Percentiles rank a stretch among this genome's conserved stretches.
These are phyloP conservation scores for Pseudomyrmex gracilis DNA, from an alignment of 1,140 invertebrate species.

Conservation along the genomic window DNA sequence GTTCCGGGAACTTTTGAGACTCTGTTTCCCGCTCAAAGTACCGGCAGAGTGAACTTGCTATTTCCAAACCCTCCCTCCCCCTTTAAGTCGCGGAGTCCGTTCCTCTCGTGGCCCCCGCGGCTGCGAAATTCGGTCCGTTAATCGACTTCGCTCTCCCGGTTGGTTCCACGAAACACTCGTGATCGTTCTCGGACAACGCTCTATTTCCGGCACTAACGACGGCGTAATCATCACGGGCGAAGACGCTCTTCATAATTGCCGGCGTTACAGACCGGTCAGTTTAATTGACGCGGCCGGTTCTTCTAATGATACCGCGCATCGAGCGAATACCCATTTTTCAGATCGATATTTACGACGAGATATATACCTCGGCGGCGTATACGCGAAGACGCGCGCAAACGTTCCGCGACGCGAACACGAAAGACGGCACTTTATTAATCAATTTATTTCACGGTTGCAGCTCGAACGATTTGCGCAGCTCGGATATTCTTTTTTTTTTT, in stretches of 20 bases:
- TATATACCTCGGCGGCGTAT: not conserved
- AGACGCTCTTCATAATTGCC: slow-evolving; percentile 28
- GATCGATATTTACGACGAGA: not conserved
- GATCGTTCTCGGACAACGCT: not conserved
- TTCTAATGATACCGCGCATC: slow-evolving; percentile 17
- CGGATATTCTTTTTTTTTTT: not conserved
- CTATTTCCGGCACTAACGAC: slow-evolving; percentile 50
- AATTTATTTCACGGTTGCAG: not conserved
- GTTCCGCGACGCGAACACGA: not conserved
- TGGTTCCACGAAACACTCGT: slow-evolving; percentile 33
- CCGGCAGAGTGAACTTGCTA: slow-evolving; percentile 10
- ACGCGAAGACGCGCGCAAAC: not conserved
- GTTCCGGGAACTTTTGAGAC: slow-evolving; percentile 55
- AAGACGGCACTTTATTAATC: slow-evolving; percentile 26
- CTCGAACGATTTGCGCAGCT: not conserved
- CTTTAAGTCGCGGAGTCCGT: not conserved
- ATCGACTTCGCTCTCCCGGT: slow-evolving; percentile 29
- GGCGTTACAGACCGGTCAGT: slow-evolving; percentile 8
- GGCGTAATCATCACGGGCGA: slow-evolving; percentile 20
- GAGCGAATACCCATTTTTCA: slow-evolving; percentile 11
- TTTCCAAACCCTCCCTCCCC: slow-evolving; percentile 11
- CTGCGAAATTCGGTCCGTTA: slow-evolving; percentile 35
- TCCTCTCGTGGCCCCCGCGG: not conserved
- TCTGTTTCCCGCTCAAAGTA: not conserved
- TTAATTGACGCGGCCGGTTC: slow-evolving; percentile 34